These are phyloP conservation scores for Grammomys dolichurus DNA, from an alignment of 2,113 vertebrate species.

Conservation along the genomic window DNA sequence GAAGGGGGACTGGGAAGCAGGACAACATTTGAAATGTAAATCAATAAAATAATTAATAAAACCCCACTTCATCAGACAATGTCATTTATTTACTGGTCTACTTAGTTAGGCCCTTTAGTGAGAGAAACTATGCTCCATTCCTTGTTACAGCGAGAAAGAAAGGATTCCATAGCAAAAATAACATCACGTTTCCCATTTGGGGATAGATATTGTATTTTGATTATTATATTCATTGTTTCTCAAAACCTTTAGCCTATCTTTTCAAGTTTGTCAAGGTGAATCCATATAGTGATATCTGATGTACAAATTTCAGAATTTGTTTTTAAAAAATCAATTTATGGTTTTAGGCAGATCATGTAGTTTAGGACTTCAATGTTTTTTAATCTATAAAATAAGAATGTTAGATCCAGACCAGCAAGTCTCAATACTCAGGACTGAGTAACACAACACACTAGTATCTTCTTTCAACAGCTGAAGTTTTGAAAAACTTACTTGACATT, in stretches of 20 bases:
- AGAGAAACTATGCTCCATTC: background rate
- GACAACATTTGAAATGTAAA: too few relatives aligned
- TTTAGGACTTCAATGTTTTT: background rate
- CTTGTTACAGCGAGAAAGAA: background rate
- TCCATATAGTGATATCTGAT: background rate
- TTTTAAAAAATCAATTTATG: background rate
- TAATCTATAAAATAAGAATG: background rate
- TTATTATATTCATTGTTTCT: slow-evolving; percentile 8
- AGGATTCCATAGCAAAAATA: background rate
- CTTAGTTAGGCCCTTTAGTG: background rate
- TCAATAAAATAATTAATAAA: too few relatives aligned
- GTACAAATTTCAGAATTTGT: background rate
- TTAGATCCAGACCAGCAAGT: background rate
- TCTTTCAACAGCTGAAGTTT: background rate
- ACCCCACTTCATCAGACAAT: background rate
- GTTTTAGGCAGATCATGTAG: background rate
- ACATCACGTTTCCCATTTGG: background rate
- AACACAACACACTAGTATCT: background rate
- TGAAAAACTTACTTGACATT: background rate
- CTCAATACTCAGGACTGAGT: background rate
- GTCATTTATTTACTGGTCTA: background rate
- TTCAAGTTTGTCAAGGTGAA: slow-evolving; percentile 43
- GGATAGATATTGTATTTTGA: slow-evolving; percentile 21
- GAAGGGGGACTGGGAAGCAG: too few relatives aligned
- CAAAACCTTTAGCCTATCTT: slow-evolving; percentile 19